Evolutionary conservation across 64 coral and sea anemone genomes (phyloP).

Genomic region (Orbicella faveolata): DNA sequence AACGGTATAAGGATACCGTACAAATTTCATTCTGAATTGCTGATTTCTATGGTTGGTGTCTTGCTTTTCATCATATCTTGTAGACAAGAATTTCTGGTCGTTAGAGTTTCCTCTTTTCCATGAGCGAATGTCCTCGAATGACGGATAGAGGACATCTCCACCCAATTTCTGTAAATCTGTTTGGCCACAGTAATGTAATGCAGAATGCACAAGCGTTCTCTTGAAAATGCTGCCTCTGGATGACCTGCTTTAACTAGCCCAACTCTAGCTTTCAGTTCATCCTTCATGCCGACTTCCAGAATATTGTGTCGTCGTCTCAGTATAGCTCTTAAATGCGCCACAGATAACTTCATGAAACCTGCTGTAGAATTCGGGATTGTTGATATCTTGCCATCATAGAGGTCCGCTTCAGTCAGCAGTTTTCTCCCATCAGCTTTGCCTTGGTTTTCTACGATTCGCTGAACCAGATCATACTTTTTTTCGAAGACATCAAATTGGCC

Average conservation of each 20-base stretch:
- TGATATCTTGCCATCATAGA: conserved; percentile 48
- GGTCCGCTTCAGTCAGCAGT: not conserved
- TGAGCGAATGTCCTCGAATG: not conserved
- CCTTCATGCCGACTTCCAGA: conserved; percentile 56
- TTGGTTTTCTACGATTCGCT: conserved; percentile 37
- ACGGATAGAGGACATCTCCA: not conserved
- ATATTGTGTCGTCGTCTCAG: conserved; percentile 44
- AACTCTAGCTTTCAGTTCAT: conserved; percentile 45
- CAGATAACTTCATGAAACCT: conserved; percentile 45
- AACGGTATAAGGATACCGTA: not conserved
- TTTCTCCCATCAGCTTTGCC: not conserved
- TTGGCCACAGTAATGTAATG: conserved; percentile 26
- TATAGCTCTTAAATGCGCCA: conserved; percentile 41
- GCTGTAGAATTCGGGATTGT: conserved; percentile 38
- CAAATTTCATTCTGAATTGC: not conserved
- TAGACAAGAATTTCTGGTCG: not conserved
- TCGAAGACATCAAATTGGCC: conserved; percentile 21
- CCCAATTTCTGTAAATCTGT: not conserved
- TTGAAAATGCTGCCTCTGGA: conserved; percentile 58
- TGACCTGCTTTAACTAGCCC: conserved; percentile 57
- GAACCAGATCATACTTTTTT: conserved; percentile 62
- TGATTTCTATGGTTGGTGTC: not conserved
- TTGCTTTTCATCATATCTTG: not conserved
- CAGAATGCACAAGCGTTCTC: conserved; percentile 51
- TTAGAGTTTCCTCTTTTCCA: conserved; percentile 10